A percentile compares a stretch with the other conserved stretches of the same genome.
phyloP scores from a whole-genome alignment of 1,140 invertebrate genomes.

The Bombus fervidus region DNA sequence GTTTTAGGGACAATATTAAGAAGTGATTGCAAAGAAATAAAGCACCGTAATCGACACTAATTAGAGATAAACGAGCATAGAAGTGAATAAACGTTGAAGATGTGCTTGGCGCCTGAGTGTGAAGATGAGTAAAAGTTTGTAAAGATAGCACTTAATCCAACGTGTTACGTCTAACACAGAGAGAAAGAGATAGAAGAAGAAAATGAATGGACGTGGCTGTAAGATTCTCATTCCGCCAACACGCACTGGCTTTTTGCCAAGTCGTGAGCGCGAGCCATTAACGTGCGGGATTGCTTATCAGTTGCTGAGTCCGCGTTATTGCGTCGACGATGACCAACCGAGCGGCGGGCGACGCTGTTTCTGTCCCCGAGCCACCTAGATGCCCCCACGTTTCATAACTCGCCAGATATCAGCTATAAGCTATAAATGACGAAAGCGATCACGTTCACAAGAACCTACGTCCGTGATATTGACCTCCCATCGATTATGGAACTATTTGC shows the following conservation, averaged over 20 bases:
- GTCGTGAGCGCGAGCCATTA: slow-evolving; percentile 68
- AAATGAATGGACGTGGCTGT: slow-evolving; percentile 48
- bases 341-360: slow-evolving; percentile 63
- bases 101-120: too few relatives aligned
- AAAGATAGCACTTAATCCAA: slow-evolving; percentile 25
- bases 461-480: slow-evolving; percentile 40
- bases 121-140: slow-evolving; percentile 20
- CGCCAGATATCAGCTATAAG: slow-evolving; percentile 58
- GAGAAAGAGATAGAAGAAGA: background rate
- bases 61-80: background rate
- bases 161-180: background rate
- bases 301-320: slow-evolving; percentile 75
- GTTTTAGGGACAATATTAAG: background rate
- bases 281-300: slow-evolving; percentile 76
- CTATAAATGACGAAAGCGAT: slow-evolving; percentile 65
- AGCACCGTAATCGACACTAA: background rate
- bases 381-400: slow-evolving; percentile 68
- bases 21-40: background rate
- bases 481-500: slow-evolving; percentile 39
- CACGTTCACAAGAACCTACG: slow-evolving; percentile 29
- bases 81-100: background rate
- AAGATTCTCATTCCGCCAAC: slow-evolving; percentile 53
- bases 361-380: slow-evolving; percentile 62
- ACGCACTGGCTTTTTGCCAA: slow-evolving; percentile 74
- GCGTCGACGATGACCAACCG: slow-evolving; percentile 68